A percentile compares a stretch with the other conserved stretches of the same genome.
Evolutionary conservation across 2,113 vertebrate species (phyloP).

Genomic region (Malurus alboscapulatus): DNA sequence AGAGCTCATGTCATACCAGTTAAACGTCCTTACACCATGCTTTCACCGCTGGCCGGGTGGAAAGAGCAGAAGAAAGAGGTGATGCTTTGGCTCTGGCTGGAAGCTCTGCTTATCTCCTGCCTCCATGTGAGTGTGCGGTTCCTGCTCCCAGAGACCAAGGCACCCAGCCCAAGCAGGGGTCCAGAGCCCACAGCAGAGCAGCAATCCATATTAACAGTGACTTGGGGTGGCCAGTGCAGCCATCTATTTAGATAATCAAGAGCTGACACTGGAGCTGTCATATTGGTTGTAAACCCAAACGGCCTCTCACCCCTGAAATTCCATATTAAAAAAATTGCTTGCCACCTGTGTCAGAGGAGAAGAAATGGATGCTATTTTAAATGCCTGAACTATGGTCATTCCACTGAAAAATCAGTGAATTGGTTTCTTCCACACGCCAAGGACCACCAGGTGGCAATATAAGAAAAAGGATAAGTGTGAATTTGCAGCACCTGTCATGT

Average conservation of each 20-base stretch:
- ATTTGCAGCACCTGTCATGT: background rate
- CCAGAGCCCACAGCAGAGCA: background rate
- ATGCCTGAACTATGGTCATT: background rate
- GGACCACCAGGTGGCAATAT: conserved; percentile 57
- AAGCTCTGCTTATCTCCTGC: background rate
- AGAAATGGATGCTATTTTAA: background rate
- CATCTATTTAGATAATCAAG: background rate
- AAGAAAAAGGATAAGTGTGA: conserved; percentile 1
- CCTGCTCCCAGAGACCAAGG: background rate
- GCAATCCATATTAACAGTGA: background rate
- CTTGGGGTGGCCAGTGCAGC: background rate
- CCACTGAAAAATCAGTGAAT: background rate
- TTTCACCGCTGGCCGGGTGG: background rate
- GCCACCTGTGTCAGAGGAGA: background rate
- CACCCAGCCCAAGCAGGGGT: background rate
- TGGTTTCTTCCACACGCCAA: background rate
- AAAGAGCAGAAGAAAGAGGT: background rate
- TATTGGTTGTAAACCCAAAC: background rate
- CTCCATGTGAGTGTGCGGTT: rapidly evolving
- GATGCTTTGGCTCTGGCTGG: background rate
- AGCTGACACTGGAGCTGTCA: background rate
- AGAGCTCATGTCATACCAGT: background rate
- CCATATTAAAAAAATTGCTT: background rate
- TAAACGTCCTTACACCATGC: rapidly evolving
- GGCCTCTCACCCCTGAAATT: background rate